Evolutionary conservation across 2,888 invertebrate species (phyloP), one percentile per base, ranked within the genome.

Genomic region (Seira musarum): DNA sequence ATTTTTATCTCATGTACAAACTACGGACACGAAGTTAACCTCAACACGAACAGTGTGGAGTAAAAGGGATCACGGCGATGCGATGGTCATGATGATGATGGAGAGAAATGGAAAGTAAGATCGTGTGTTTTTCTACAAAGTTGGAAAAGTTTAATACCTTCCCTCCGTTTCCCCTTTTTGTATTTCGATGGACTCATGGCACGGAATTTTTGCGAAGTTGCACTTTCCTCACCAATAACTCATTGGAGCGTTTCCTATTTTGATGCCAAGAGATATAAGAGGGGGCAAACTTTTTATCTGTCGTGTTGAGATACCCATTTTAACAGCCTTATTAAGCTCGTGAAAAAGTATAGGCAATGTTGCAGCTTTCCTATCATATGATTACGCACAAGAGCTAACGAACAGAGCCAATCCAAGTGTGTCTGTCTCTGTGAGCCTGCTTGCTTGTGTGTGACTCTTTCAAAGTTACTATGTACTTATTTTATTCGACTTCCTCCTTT

Each of bases 201-300:
- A 80, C 72, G 83, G 82, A 77, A 82, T 84, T 80, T 57, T 84
- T 84, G 84, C 81, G 77, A 82, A 82, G 82, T 85, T 84, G 84
- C 85, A 86, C 83, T 84, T 83, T 82, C 61, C 83, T 78, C 80
- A 60, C 75, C 79, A 82, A 84, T 85, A 85, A 85, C 83, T 85
- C 84, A 85, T 80, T 85, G 83, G 69, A 81, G 79, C 74, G 83
- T 57, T 82, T 77, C 72, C 82, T 77, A n/a, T 79, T 73, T 65
- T 71, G 78, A 66, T 77, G 77, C 78, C 81, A 74, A 80, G 80
- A 72, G 60, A 74, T 66, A 25, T 53, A 73, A 73, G 69, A 68
- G 74, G 80, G 79, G 73, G 79, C 67, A 73, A 63, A 73, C 73
- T 74, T 63, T 19, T n/a, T 65, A 60, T 75, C 80, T 75, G 74